phyloP scores from a whole-genome alignment of 2,888 invertebrate species.

The Protophormia terraenovae region DNA sequence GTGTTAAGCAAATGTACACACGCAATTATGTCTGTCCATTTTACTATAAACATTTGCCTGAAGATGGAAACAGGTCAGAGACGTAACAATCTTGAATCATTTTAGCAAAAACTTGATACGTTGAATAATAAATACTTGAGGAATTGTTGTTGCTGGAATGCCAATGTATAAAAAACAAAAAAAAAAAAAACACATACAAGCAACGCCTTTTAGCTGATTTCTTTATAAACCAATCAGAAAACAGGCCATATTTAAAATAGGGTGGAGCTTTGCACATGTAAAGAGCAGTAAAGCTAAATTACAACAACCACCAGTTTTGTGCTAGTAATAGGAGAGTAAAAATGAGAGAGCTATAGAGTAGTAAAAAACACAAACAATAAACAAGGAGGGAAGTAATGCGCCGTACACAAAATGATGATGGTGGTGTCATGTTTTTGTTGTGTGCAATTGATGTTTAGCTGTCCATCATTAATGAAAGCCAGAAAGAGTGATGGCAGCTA shows the following conservation, averaged over 20 bases:
- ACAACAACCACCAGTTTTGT: neutral
- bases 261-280: constrained; percentile 72
- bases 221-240: constrained; percentile 73
- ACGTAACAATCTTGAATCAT: constrained; percentile 16
- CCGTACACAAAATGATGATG: constrained; percentile 37
- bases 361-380: neutral
- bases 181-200: constrained; percentile 24
- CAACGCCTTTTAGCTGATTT: constrained; percentile 71
- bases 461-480: constrained; percentile 62
- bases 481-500: constrained; percentile 59
- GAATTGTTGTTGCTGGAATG: neutral
- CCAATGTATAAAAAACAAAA: too few relatives aligned
- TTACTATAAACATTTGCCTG: neutral
- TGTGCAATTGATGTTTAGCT: constrained; percentile 63
- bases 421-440: constrained; percentile 46
- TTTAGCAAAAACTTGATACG: constrained; percentile 62
- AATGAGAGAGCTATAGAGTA: constrained; percentile 7
- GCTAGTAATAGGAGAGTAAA: neutral
- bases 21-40: constrained; percentile 37
- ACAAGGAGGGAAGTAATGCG: constrained; percentile 39
- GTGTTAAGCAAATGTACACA: constrained; percentile 33
- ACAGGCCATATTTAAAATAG: constrained; percentile 77
- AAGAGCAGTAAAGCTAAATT: constrained; percentile 3
- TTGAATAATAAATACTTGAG: constrained; percentile 25
- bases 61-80: constrained; percentile 24